These are phyloP conservation scores for Caenorhabditis sp. DNA, from an alignment of 2,888 invertebrate species.

Conservation along the genomic window DNA sequence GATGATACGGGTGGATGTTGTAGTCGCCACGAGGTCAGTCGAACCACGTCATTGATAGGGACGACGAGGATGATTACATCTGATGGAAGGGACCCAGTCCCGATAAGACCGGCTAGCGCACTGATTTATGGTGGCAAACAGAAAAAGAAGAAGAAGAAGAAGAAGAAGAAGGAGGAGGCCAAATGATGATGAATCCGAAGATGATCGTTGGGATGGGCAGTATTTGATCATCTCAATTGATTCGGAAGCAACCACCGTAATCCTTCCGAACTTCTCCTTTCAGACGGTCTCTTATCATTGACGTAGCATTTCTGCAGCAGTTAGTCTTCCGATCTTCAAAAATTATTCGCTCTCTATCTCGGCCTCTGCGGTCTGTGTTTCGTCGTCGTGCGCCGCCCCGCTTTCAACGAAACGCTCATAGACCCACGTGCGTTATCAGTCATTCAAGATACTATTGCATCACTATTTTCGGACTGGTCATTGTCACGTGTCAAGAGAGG, in stretches of 20 bases:
- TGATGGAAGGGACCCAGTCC: not conserved
- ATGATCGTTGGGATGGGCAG: not conserved
- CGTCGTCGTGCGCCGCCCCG: constrained; percentile 33
- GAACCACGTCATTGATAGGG: constrained; percentile 16
- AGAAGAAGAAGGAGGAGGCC: too few relatives aligned
- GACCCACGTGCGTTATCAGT: constrained; percentile 52
- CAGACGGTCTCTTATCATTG: not conserved
- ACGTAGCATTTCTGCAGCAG: constrained; percentile 11
- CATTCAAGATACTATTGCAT: constrained; percentile 32
- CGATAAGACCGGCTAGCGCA: constrained; percentile 8
- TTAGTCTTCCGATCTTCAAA: constrained; percentile 41
- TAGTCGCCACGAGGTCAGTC: constrained; percentile 16
- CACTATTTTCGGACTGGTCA: constrained; percentile 41
- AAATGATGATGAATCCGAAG: not conserved
- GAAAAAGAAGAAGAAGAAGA: too few relatives aligned
- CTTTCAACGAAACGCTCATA: constrained; percentile 49
- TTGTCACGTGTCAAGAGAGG: constrained; percentile 30
- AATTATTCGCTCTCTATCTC: not conserved
- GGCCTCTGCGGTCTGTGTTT: constrained; percentile 5
- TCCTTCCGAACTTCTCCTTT: constrained; percentile 1
- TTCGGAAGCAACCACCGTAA: not conserved
- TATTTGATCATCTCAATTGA: not conserved
- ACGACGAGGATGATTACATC: not conserved
- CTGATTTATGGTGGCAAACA: constrained; percentile 25
- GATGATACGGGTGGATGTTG: not conserved